Evolutionary conservation across 1,140 invertebrate genomes (phyloP).

Genomic region (Daktulosphaira vitifoliae): DNA sequence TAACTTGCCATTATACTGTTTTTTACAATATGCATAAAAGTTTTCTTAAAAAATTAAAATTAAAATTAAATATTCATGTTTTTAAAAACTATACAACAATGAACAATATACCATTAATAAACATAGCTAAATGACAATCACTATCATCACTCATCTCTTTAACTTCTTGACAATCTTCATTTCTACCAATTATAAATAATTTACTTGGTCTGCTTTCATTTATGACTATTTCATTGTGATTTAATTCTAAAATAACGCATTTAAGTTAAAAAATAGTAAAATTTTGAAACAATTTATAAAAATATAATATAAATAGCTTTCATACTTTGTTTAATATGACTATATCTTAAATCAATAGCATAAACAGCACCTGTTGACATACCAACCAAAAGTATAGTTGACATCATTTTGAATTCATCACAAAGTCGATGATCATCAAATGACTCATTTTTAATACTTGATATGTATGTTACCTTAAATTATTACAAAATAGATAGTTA

Average conservation of each 20-base stretch:
- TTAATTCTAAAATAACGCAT: slow-evolving; percentile 7
- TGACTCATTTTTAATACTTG: background rate
- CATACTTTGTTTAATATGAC: background rate
- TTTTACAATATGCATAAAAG: slow-evolving; percentile 14
- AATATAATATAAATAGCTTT: too few species aligned
- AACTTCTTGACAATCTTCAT: slow-evolving; percentile 20
- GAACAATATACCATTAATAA: slow-evolving; percentile 10
- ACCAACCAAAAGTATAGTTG: slow-evolving; percentile 11
- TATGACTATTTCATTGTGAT: slow-evolving; percentile 3
- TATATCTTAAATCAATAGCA: slow-evolving; percentile 16
- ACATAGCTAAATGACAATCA: slow-evolving; percentile 21
- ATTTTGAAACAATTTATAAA: too few species aligned
- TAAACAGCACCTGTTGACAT: background rate
- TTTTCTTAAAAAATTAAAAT: slow-evolving; percentile 13
- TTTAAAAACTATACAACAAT: too few species aligned
- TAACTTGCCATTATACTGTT: background rate
- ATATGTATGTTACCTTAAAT: slow-evolving; percentile 10
- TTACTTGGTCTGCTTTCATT: slow-evolving; percentile 10
- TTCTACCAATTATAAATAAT: slow-evolving; percentile 13
- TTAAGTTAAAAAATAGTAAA: too few species aligned
- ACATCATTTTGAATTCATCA: slow-evolving; percentile 25
- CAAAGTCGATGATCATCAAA: background rate
- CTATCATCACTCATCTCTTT: slow-evolving; percentile 17
- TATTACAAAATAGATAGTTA: background rate
- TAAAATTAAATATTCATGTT: too few species aligned